These are phyloP conservation scores for Cydia strobilella DNA, from an alignment of 1,140 invertebrate genomes.

Conservation along the genomic window DNA sequence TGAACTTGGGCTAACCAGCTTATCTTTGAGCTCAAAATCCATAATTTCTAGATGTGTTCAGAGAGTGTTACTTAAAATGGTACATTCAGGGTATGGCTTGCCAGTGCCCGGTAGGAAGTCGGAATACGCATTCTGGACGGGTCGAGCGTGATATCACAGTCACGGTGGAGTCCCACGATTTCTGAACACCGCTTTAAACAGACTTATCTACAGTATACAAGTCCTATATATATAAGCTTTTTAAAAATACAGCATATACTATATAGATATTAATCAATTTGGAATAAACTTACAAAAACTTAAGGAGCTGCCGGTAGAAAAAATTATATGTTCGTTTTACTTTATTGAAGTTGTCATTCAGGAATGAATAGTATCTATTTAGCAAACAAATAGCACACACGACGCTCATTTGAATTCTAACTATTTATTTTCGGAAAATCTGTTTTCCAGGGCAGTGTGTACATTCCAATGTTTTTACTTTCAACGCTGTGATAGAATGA, in stretches of 20 bases:
- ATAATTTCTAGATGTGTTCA: not conserved
- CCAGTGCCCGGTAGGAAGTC: not conserved
- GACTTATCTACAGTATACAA: not conserved
- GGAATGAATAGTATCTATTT: too few relatives aligned
- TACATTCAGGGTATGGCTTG: too few relatives aligned
- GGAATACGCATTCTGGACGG: not conserved
- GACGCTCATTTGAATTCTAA: too few relatives aligned
- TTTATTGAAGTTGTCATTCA: too few relatives aligned
- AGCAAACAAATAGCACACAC: too few relatives aligned
- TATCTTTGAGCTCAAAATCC: not conserved
- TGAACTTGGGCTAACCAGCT: not conserved
- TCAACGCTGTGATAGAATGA: too few relatives aligned
- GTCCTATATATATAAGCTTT: not conserved
- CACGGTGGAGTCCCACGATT: conserved; percentile 15
- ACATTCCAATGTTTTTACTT: too few relatives aligned
- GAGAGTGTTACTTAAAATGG: not conserved
- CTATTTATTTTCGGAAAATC: too few relatives aligned
- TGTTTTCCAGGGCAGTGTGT: too few relatives aligned
- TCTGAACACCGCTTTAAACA: not conserved
- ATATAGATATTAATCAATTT: conserved; percentile 7
- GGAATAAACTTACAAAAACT: not conserved
- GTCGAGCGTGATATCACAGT: conserved; percentile 10
- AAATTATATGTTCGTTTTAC: not conserved
- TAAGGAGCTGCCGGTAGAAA: not conserved
- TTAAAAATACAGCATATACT: not conserved